Percentiles rank a stretch among this genome's conserved stretches.
Conservation (phyloP, 2,888 invertebrate genomes). For the Rhyacophila evoluta region DNA sequence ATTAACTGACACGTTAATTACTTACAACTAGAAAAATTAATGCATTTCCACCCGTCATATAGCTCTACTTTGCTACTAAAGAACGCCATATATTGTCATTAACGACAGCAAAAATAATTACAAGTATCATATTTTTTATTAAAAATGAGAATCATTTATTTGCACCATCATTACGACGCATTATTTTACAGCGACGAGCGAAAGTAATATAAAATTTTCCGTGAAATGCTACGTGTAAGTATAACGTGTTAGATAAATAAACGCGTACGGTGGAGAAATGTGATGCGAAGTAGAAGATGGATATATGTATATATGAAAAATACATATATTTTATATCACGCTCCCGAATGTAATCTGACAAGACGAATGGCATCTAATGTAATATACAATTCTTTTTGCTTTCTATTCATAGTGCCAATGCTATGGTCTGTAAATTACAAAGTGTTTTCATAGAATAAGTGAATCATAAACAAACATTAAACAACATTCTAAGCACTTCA, state of each 20-base stretch:
- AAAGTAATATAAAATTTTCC: constrained; percentile 23
- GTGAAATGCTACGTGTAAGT: constrained; percentile 25
- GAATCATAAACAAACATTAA: not conserved
- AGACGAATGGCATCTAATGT: constrained; percentile 52
- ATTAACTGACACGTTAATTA: too few species aligned
- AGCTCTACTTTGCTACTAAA: constrained; percentile 1
- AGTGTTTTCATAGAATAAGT: constrained; percentile 5
- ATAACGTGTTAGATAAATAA: constrained; percentile 37
- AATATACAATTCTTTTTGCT: constrained; percentile 40
- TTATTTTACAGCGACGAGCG: constrained; percentile 20
- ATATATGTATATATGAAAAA: constrained; percentile 30
- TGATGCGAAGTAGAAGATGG: constrained; percentile 34
- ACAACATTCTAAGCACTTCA: too few species aligned
- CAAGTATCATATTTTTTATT: not conserved
- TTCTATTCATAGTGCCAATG: constrained; percentile 17
- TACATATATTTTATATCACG: constrained; percentile 41
- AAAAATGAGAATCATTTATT: constrained; percentile 15
- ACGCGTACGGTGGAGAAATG: constrained; percentile 26
- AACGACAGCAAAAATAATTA: not conserved
- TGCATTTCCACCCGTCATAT: too few species aligned
- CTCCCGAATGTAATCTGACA: constrained; percentile 52
- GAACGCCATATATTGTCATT: not conserved
- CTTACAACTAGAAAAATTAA: too few species aligned
- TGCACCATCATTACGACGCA: not conserved
- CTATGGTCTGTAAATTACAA: constrained; percentile 28